Base-by-base conservation (phyloP, 2,888 invertebrate genomes). In the Teleogryllus oceanicus region DNA sequence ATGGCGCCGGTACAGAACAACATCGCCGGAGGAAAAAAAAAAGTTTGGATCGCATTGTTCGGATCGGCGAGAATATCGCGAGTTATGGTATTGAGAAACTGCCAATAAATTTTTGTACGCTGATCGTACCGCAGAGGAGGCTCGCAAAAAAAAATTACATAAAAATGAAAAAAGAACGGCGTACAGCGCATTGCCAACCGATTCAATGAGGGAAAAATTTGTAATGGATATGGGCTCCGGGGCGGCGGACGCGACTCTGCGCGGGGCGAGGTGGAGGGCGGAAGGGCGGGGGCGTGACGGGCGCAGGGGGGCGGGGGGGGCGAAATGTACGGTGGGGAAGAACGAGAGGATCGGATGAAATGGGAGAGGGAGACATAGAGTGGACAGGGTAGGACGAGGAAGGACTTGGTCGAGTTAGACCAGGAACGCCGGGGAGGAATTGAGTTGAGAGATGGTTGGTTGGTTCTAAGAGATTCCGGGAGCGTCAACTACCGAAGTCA, bases 81-180 rank as follows among this genome's bases (percentile, higher is more conserved):
- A 62, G 62, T 62, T 62, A 62, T 62, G 62, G 62, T 62, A 62
- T 62, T 62, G 62, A 62, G 62, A 62, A 62, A 62, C 62, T 62
- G 62, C 62, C 62, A 62, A 62, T 62, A 62, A 62, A 62, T 62
- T 62, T 62, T 62, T 62, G 62, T 62, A 62, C 62, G 62, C 13
- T 62, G 13, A 18, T 62, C n/a, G 62, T 62, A 62, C 62, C 16
- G 62, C 16, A 62, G 62, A 62, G 62, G 62, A 62, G 62, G 62
- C 62, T 62, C n/a, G 16, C 62, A 13, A 62, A 62, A 62, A 62
- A 62, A 62, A 62, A 62, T 13, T 62, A 37, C 37, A 37, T 37
- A n/a, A 62, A 62, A 62, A 62, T 62, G n/a, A 62, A 62, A 62
- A 62, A 62, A 16, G n/a, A n/a, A n/a, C 62, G n/a, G 62, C 62